Percentiles rank a stretch among this genome's conserved stretches.
phyloP scores from a whole-genome alignment of 2,888 invertebrate genomes.

The Machimus atricapillus region DNA sequence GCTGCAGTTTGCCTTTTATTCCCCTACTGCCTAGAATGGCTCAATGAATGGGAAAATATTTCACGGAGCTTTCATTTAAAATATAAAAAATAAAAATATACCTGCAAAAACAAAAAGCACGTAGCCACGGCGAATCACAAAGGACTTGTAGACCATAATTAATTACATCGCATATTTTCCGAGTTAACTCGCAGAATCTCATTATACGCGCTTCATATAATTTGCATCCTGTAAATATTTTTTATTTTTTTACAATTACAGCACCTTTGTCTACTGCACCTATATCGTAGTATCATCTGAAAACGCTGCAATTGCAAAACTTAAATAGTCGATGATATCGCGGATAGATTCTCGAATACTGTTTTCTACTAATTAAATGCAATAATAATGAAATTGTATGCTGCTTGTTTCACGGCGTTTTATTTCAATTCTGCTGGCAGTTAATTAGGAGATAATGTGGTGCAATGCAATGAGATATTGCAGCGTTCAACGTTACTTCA shows the following conservation, averaged over 20 bases:
- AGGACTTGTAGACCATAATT: background rate
- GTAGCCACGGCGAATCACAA: background rate
- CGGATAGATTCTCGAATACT: background rate
- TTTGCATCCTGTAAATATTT: background rate
- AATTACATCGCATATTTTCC: background rate
- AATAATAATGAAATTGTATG: background rate
- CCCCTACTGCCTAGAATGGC: background rate
- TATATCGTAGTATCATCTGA: background rate
- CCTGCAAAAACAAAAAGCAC: background rate
- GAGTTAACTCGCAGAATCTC: background rate
- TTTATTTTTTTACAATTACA: background rate
- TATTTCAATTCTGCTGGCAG: background rate
- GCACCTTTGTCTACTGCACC: background rate
- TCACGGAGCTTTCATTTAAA: background rate
- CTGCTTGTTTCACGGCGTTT: background rate
- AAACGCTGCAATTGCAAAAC: background rate
- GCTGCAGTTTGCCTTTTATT: background rate
- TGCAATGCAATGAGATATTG: background rate
- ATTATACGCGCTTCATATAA: background rate
- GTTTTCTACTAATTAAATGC: background rate
- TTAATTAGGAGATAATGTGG: background rate
- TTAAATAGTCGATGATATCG: background rate
- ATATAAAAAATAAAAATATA: background rate
- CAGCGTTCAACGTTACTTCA: no score
- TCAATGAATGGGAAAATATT: background rate